These are phyloP conservation scores for Anaspis maculata DNA, from an alignment of 2,888 invertebrate genomes.

Conservation along the genomic window DNA sequence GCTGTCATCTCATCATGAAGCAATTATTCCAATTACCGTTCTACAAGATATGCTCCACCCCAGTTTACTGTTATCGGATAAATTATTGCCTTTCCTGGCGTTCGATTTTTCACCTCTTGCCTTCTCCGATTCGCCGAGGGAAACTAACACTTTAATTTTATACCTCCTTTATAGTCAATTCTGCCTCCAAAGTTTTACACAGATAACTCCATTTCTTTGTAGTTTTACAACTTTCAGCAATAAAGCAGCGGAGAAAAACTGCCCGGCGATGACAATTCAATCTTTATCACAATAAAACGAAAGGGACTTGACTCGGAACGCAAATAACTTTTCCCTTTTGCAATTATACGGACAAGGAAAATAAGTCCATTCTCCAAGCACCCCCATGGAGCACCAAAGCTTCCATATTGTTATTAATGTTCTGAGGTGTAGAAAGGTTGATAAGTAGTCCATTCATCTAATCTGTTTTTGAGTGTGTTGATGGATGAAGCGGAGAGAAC, in stretches of 20 bases:
- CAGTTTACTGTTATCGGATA: conserved; percentile 21
- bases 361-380: too few species aligned
- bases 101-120: conserved; percentile 10
- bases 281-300: conserved; percentile 14
- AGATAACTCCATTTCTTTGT: conserved; percentile 14
- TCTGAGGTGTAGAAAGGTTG: conserved; percentile 4
- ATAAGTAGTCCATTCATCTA: conserved; percentile 10
- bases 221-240: conserved; percentile 13
- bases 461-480: conserved; percentile 8
- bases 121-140: conserved; percentile 11
- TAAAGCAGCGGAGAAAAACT: conserved; percentile 7
- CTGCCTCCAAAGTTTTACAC: conserved; percentile 11
- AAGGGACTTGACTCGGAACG: background rate
- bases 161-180: conserved; percentile 13
- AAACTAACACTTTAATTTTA: conserved; percentile 16
- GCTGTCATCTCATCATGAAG: conserved; percentile 26
- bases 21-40: conserved; percentile 30
- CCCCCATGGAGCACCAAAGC: background rate
- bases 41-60: conserved; percentile 23
- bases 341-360: too few species aligned
- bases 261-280: conserved; percentile 12
- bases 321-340: too few species aligned
- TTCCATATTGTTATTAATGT: conserved; percentile 8
- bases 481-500: conserved; percentile 8
- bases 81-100: conserved; percentile 17